These are phyloP conservation scores for Chroicocephalus ridibundus DNA, from an alignment of 2,113 vertebrate genomes.

Conservation along the genomic window DNA sequence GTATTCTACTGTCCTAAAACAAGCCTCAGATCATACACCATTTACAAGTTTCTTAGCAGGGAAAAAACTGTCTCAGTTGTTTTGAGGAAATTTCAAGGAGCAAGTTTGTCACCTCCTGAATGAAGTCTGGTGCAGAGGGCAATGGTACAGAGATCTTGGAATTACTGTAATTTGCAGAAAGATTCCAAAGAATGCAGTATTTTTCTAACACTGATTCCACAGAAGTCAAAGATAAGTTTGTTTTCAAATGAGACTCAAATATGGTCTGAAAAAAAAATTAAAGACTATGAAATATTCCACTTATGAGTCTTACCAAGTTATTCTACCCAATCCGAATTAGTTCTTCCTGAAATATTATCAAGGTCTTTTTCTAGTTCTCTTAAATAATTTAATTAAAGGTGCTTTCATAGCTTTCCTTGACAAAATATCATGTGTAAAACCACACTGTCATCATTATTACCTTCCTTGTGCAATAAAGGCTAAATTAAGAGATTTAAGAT, in stretches of 20 bases:
- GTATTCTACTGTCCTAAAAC: not conserved
- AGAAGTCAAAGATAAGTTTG: not conserved
- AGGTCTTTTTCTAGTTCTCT: not conserved
- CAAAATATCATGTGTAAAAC: not conserved
- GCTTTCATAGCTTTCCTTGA: not conserved
- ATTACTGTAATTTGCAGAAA: not conserved
- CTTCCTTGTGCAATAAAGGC: not conserved
- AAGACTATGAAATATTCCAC: not conserved
- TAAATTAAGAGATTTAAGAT: not conserved
- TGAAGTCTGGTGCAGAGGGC: not conserved
- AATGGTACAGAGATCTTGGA: not conserved
- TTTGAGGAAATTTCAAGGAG: not conserved
- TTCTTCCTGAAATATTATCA: not conserved
- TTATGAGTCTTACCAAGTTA: not conserved
- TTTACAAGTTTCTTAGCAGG: not conserved
- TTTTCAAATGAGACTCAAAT: not conserved
- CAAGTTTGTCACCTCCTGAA: not conserved
- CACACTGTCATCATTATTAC: not conserved
- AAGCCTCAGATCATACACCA: not conserved
- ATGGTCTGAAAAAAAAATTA: not conserved
- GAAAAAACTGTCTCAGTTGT: not conserved
- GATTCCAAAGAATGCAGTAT: not conserved
- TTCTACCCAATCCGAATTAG: not conserved
- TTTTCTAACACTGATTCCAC: not conserved
- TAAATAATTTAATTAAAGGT: not conserved